Conservation (phyloP, 2,113 vertebrate genomes). For the Oxygymnocypris stewartii region DNA sequence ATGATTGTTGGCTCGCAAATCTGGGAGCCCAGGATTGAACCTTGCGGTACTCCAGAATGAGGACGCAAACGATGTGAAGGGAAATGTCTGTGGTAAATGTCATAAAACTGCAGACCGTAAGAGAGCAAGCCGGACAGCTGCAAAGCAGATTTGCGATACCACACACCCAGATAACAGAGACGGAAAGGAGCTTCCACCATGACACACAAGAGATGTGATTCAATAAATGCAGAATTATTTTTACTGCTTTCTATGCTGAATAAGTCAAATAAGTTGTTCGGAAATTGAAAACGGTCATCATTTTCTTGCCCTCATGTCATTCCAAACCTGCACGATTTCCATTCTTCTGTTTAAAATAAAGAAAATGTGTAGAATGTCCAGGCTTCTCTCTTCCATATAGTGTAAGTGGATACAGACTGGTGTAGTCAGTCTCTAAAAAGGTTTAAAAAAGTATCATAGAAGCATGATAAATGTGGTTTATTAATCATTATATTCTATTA, state of each 20-base stretch:
- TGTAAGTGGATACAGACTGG: not conserved
- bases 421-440: not conserved
- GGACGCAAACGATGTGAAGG: not conserved
- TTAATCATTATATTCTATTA: not conserved
- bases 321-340: not conserved
- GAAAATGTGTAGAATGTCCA: not conserved
- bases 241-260: not conserved
- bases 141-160: constrained; percentile 30
- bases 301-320: not conserved
- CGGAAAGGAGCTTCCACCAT: constrained; percentile 2
- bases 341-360: not conserved
- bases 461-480: not conserved
- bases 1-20: not conserved
- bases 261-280: not conserved
- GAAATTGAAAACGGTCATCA: not conserved
- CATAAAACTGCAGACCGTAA: constrained; percentile 1
- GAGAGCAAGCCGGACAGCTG: constrained; percentile 12
- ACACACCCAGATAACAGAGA: constrained; percentile 48
- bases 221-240: not conserved
- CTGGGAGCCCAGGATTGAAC: not conserved
- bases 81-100: constrained; percentile 16
- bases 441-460: not conserved
- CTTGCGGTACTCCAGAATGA: not conserved
- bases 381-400: not conserved
- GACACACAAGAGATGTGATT: not conserved